A percentile compares a stretch with the other conserved stretches of the same genome.
Conservation (phyloP, 2,113 vertebrate genomes). For the Rhagologus leucostigma region DNA sequence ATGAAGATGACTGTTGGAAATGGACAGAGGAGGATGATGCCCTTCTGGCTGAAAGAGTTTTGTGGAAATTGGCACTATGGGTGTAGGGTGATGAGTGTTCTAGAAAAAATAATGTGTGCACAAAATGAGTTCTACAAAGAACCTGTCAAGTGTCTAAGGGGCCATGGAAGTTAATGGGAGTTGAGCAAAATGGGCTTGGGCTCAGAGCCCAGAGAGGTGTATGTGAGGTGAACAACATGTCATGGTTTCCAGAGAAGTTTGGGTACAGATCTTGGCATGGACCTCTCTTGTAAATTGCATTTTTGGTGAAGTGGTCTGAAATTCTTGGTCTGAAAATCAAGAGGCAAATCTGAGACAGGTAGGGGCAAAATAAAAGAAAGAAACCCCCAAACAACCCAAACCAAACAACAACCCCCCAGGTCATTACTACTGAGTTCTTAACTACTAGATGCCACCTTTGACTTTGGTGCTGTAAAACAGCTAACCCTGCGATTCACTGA, state of each 20-base stretch:
- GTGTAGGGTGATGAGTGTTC: neutral
- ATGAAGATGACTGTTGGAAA: neutral
- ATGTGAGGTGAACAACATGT: neutral
- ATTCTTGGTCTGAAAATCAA: neutral
- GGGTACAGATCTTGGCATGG: neutral
- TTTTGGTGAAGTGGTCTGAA: neutral
- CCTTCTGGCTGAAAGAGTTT: neutral
- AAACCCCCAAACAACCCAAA: too few relatives aligned
- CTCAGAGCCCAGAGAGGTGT: neutral
- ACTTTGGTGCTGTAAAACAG: neutral
- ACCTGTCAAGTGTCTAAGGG: neutral
- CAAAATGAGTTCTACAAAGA: neutral
- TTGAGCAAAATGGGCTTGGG: neutral
- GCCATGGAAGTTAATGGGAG: neutral
- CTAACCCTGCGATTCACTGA: fast-evolving
- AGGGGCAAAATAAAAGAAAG: neutral
- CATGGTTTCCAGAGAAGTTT: neutral
- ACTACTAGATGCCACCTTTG: neutral
- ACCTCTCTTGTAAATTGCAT: neutral
- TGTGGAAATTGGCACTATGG: neutral
- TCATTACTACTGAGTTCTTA: neutral
- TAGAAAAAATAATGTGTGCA: neutral
- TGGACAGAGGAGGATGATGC: neutral
- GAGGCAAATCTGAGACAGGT: neutral
- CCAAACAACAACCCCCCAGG: neutral